Evolutionary conservation across 2,797 vertebrate genomes (phyloP).

Genomic region (Aselliscus stoliczkanus): DNA sequence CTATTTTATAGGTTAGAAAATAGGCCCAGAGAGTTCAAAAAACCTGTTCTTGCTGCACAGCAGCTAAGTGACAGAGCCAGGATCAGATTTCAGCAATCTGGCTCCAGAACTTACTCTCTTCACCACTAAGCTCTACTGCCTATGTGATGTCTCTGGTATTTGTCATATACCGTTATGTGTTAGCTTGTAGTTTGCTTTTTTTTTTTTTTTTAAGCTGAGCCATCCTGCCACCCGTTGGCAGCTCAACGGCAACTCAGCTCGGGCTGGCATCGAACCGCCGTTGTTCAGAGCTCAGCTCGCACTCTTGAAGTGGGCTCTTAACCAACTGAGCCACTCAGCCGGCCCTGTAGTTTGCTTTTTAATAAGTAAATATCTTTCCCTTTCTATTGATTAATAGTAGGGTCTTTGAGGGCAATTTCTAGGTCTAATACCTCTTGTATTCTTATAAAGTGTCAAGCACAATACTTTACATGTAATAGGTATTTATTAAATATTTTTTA

Average conservation of each 20-base stretch:
- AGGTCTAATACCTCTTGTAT: background rate
- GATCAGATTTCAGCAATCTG: background rate
- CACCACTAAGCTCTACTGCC: background rate
- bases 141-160: background rate
- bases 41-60: background rate
- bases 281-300: too few species aligned
- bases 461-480: background rate
- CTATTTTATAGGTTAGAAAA: background rate
- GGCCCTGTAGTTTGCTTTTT: background rate
- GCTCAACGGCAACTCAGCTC: too few species aligned
- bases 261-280: too few species aligned
- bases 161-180: background rate
- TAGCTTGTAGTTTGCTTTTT: background rate
- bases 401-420: background rate
- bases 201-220: too few species aligned
- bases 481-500: background rate
- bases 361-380: background rate
- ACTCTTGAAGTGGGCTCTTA: too few species aligned
- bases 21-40: background rate
- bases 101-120: background rate
- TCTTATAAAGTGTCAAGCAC: background rate
- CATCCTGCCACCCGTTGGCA: too few species aligned
- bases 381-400: background rate
- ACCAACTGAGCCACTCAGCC: too few species aligned
- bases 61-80: background rate